Conservation (phyloP, 2,888 invertebrate species). For the Eupithecia centaureata region DNA sequence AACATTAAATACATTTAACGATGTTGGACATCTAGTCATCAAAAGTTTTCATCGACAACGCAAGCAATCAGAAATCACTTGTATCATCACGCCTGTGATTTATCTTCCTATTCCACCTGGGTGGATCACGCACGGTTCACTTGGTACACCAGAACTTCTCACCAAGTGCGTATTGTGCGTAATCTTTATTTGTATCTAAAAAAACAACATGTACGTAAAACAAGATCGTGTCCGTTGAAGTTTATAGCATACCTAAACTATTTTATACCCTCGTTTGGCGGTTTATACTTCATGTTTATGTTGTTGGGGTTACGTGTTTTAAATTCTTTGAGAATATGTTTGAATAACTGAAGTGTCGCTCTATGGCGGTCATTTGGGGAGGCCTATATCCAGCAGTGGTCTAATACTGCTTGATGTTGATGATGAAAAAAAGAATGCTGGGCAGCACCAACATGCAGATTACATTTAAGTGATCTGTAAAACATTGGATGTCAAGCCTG, state of each 20-base stretch:
- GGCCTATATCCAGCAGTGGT: no score
- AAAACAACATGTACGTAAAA: slow-evolving; percentile 30
- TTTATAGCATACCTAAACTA: slow-evolving; percentile 30
- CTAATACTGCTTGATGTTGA: no score
- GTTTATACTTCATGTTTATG: slow-evolving; percentile 14
- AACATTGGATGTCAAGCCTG: no score
- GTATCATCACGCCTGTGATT: neutral
- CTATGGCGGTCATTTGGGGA: no score
- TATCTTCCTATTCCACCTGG: neutral
- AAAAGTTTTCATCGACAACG: neutral
- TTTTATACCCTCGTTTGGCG: slow-evolving; percentile 30
- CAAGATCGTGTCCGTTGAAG: slow-evolving; percentile 22
- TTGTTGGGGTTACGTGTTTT: slow-evolving; percentile 2
- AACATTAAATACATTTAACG: neutral
- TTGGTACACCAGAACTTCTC: neutral
- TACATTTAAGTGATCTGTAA: no score
- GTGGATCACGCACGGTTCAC: neutral
- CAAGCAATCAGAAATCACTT: neutral
- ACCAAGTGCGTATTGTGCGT: neutral
- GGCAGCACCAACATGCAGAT: no score
- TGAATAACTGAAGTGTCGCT: neutral
- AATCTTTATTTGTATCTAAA: no score
- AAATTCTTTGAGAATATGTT: neutral
- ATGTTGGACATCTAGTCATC: neutral
- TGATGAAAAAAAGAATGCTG: no score